Evolutionary conservation across 2,888 invertebrate species (phyloP), one percentile per base, ranked within the genome.

Genomic region (Lithophane semibrunnea): DNA sequence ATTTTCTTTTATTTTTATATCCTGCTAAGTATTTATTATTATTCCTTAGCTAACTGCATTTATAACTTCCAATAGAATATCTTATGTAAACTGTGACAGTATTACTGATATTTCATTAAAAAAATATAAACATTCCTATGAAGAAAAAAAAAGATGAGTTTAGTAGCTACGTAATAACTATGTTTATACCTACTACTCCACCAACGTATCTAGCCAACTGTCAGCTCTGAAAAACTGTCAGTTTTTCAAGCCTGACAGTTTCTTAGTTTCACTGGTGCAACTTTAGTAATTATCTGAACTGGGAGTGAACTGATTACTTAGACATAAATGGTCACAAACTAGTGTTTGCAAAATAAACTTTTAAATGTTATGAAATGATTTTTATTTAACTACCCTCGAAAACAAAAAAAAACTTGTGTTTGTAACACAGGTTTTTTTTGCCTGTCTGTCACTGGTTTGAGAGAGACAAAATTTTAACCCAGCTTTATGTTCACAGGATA

Each of bases 321-420:
- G 65, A 70, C 18, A 77, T 67, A 74, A 70, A 73, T 76, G 75
- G 76, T 82, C 87, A 84, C 75, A 74, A 80, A 85, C 56, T 85
- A 82, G 82, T 82, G 56, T 84, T 82, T 77, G 75, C 64, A 76
- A 79, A 84, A 86, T 86, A 86, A 86, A 86, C 66, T 73, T 84
- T 87, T 78, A 47, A 68, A 52, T 67, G 73, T 76, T 69, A 68
- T 3, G 5, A 47, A 21, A 21, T 58, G 8, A 3, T 42, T 80
- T 75, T 85, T 79, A 73, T 77, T 79, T 77, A 44, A 9, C 24
- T 65, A 21, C 10, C 16, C 54, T 65, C 2, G 21, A 24, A 80
- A 16, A 47, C 16, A 24, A 29, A 3, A 61, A 60, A 44, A 56
- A 5, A 49, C 13, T 0, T 47, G 47, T 47, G 47, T 47, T 47